Conservation (phyloP, 23 tunicate genomes). For the Botrylloides violaceus region DNA sequence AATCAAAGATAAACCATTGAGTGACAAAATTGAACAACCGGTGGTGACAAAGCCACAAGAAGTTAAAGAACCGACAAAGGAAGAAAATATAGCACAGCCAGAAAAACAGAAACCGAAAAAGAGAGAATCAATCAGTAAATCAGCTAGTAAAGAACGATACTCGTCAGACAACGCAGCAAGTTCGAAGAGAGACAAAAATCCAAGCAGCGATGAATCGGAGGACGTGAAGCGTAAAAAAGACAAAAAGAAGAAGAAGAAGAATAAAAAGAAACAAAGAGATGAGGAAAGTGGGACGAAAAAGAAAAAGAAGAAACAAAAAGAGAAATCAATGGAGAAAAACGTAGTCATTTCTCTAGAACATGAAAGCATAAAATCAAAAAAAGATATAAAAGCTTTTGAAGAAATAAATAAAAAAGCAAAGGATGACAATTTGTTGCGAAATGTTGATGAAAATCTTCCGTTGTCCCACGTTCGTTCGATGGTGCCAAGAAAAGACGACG, state of each 20-base stretch:
- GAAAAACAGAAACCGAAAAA: neutral
- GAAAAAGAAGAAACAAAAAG: conserved; percentile 45
- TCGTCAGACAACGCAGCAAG: neutral
- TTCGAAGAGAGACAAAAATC: neutral
- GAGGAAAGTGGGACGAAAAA: conserved; percentile 19
- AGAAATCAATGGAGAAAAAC: conserved; percentile 30
- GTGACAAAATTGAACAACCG: neutral
- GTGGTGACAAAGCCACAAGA: neutral
- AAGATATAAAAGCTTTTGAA: conserved; percentile 40
- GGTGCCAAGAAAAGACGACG: conserved; percentile 29
- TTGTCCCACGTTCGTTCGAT: conserved; percentile 59
- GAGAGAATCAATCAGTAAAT: too few relatives aligned
- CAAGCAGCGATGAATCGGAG: conserved; percentile 17
- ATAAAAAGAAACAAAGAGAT: conserved; percentile 21
- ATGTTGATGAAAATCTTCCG: conserved; percentile 44
- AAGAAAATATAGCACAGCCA: neutral
- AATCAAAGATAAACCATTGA: neutral
- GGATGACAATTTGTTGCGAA: conserved; percentile 8
- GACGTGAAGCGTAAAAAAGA: conserved; percentile 17
- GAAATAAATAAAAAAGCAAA: conserved; percentile 12
- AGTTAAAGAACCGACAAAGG: neutral
- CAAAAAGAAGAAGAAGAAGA: conserved; percentile 30
- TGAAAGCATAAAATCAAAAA: conserved; percentile 53
- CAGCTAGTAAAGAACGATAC: neutral
- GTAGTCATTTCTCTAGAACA: conserved; percentile 3